Base-by-base conservation (phyloP, 2,797 vertebrate species). In the Anisognathus igniventris region DNA sequence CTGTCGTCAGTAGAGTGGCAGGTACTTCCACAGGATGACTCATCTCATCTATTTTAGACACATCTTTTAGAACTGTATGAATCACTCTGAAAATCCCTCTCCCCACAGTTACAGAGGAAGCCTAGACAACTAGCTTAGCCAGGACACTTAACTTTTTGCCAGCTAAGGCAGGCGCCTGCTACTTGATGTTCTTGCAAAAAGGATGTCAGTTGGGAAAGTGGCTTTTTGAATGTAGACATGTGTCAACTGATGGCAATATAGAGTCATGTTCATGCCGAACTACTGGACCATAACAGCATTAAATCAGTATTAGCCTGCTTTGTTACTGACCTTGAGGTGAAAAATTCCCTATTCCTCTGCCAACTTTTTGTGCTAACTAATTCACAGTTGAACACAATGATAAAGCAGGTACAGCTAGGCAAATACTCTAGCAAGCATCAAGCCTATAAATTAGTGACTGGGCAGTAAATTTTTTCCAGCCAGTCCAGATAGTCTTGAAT, bases 41-140 rank as follows among this genome's bases (percentile, higher is more conserved):
- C 95, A 96, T 31, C 56, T 77, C 68, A 33, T 94, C 96, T 95
- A 92, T 96, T 96, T 96, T 77, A 91, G 94, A 96, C 60, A 86
- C 35, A 3, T 95, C 78, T 94, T 61, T 61, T 42, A 80, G 87
- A 94, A 77, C 85, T 71, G 65, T 8, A 77, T 96, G 95, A 96
- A 95, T 96, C 92, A 94, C 72, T n/a, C 86, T 68, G 78, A 93
- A 96, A 93, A 95, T 74, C 57, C 84, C 71, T 92, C 48, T 92
- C 78, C 88, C 48, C 61, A 47, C 5, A 10, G 71, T 87, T 89
- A 40, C 17, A 66, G 56, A 93, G 88, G 60, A 82, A 92, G 89
- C 67, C 86, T 50, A 86, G 54, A 66, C 60, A 89, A 73, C 68
- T 14, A 85, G 30, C 42, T 88, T 20, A 87, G 60, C 45, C 91